Evolutionary conservation across 2,888 invertebrate genomes (phyloP).

Genomic region (Caenorhabditis drosophilae): DNA sequence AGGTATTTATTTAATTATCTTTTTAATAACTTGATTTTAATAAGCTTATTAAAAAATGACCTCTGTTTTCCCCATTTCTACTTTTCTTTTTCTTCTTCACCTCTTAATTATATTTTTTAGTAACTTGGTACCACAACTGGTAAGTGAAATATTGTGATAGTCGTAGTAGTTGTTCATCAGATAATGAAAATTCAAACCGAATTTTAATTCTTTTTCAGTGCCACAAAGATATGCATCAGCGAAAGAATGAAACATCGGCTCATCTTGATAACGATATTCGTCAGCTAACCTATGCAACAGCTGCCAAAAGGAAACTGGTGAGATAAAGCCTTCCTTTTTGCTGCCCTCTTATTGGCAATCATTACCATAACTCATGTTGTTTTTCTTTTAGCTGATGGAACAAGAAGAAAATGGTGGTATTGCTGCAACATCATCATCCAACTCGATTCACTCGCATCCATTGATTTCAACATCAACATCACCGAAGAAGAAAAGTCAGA

Average conservation of each 20-base stretch:
- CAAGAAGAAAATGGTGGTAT: slow-evolving; percentile 37
- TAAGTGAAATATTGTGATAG: too few species aligned
- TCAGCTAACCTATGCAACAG: slow-evolving; percentile 66
- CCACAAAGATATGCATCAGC: slow-evolving; percentile 66
- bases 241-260: slow-evolving; percentile 65
- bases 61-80: too few species aligned
- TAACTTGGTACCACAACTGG: too few species aligned
- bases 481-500: slow-evolving; percentile 41
- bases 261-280: slow-evolving; percentile 60
- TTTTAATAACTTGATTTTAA: too few species aligned
- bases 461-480: slow-evolving; percentile 49
- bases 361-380: too few species aligned
- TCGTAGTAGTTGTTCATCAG: too few species aligned
- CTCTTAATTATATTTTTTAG: too few species aligned
- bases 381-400: slow-evolving; percentile 24
- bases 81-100: too few species aligned
- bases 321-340: slow-evolving; percentile 4
- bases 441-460: slow-evolving; percentile 39
- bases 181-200: too few species aligned
- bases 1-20: slow-evolving; percentile 32
- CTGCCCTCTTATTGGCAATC: background rate
- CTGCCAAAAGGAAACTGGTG: slow-evolving; percentile 63
- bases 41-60: too few species aligned
- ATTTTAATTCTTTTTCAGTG: slow-evolving; percentile 37
- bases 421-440: slow-evolving; percentile 24